A percentile compares a stretch with the other conserved stretches of the same genome.
Evolutionary conservation across 2,113 vertebrate genomes (phyloP).

Genomic region (Bufo bufo): DNA sequence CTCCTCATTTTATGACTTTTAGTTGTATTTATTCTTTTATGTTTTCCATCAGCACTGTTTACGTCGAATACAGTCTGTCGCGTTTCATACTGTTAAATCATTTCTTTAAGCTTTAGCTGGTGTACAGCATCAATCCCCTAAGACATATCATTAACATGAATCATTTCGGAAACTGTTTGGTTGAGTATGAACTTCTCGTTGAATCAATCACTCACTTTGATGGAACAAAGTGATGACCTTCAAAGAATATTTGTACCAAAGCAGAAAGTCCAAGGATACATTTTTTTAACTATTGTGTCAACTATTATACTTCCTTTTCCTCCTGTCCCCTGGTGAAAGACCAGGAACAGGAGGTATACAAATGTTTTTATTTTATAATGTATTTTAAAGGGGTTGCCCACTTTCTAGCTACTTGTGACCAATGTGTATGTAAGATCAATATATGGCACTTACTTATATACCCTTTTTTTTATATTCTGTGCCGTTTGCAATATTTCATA

Average conservation of each 20-base stretch:
- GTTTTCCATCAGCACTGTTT: constrained; percentile 73
- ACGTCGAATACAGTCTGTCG: constrained; percentile 65
- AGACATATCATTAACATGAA: constrained; percentile 79
- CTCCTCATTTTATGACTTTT: constrained; percentile 75
- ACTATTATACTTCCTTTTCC: background rate
- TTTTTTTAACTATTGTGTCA: constrained; percentile 49
- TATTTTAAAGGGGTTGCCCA: background rate
- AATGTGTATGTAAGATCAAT: too few species aligned
- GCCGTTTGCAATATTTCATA: too few species aligned
- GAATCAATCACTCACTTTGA: constrained; percentile 73
- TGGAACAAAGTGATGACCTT: constrained; percentile 77
- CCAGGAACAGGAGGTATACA: background rate
- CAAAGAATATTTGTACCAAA: constrained; percentile 68
- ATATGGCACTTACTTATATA: too few species aligned
- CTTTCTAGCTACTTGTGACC: too few species aligned
- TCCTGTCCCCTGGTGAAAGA: background rate
- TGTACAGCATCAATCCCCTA: constrained; percentile 76
- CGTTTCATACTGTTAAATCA: constrained; percentile 76
- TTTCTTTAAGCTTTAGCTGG: constrained; percentile 78
- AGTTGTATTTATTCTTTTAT: constrained; percentile 77
- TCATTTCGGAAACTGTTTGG: constrained; percentile 73
- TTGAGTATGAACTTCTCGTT: constrained; percentile 72
- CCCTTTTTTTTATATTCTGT: too few species aligned
- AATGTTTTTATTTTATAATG: constrained; percentile 32
- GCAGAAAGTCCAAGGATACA: constrained; percentile 69